Evolutionary conservation across 1,140 invertebrate genomes (phyloP).

Genomic region (Nymphalis io): DNA sequence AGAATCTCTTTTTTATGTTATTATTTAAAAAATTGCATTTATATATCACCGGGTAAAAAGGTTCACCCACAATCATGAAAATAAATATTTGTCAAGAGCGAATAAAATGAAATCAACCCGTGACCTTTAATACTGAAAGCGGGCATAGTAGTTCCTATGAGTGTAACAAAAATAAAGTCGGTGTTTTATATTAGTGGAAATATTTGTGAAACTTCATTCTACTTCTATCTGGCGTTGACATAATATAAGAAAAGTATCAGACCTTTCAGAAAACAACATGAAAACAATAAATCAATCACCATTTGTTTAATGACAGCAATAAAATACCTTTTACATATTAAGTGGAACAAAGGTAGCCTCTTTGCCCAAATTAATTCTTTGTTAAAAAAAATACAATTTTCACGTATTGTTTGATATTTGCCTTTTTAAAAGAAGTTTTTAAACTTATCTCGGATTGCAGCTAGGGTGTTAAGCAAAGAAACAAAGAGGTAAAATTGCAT

Average conservation of each 20-base stretch:
- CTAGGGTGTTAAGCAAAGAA: conserved; percentile 15
- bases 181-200: no score
- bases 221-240: no score
- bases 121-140: no score
- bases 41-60: background rate
- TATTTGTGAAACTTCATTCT: no score
- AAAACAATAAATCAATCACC: background rate
- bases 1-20: no score
- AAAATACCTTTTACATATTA: background rate
- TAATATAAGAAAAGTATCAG: no score
- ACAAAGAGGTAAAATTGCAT: conserved; percentile 14
- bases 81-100: background rate
- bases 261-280: no score
- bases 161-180: no score
- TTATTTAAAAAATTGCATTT: no score
- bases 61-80: background rate
- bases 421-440: background rate
- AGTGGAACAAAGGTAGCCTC: background rate
- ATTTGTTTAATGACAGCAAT: background rate
- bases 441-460: conserved; percentile 11
- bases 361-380: background rate
- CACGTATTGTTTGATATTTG: background rate
- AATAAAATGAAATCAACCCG: background rate
- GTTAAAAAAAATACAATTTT: background rate
- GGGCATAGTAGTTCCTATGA: no score